phyloP scores from a whole-genome alignment of 64 coral and sea anemone species.

The Stylophora pistillata region DNA sequence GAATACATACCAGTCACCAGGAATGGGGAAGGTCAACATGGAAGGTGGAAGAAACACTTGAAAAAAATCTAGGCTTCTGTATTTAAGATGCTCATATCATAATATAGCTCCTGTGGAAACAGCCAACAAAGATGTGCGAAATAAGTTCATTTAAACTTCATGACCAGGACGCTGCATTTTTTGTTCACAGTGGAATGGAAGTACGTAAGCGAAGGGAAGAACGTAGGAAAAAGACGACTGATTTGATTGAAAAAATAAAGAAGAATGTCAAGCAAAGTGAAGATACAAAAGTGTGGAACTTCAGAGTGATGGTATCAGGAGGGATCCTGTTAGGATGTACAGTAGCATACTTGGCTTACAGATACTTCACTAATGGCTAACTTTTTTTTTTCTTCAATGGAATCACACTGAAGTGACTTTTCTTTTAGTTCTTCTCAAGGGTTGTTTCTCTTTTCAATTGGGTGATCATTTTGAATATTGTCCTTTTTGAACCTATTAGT shows the following conservation, averaged over 20 bases:
- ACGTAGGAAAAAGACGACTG: conserved; percentile 28
- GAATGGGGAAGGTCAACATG: too few species aligned
- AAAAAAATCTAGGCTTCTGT: too few species aligned
- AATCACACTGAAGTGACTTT: background rate
- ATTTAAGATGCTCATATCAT: too few species aligned
- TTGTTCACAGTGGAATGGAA: conserved; percentile 1
- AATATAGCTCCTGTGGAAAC: too few species aligned
- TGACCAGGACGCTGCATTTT: background rate
- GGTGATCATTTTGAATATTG: too few species aligned
- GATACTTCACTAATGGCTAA: conserved; percentile 6
- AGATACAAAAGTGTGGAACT: conserved; percentile 42
- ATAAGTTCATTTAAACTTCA: too few species aligned
- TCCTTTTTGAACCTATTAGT: too few species aligned
- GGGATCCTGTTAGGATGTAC: conserved; percentile 13
- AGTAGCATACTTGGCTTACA: conserved; percentile 32
- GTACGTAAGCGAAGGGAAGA: conserved; percentile 42
- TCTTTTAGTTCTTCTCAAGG: background rate
- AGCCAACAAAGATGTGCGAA: too few species aligned
- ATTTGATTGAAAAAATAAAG: conserved; percentile 44
- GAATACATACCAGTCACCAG: too few species aligned
- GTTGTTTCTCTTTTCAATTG: background rate
- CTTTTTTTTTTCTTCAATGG: background rate
- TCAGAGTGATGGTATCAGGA: conserved; percentile 24
- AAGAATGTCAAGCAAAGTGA: conserved; percentile 47
- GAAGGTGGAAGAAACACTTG: too few species aligned